Conservation (phyloP, 2,888 invertebrate genomes). For the Philhelius pedissequus region DNA sequence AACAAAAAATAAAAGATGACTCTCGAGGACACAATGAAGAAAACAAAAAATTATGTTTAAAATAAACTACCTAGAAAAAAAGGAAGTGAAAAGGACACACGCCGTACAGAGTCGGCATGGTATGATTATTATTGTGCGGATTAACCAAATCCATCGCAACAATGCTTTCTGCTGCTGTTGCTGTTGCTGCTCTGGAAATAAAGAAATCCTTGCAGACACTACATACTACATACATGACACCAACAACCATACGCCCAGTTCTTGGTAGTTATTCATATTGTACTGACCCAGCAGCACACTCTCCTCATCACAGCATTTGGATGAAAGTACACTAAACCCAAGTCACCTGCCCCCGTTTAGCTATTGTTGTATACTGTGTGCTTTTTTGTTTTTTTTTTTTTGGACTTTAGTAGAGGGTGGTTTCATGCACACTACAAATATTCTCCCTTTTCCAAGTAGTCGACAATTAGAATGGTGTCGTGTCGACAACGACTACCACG, state of each 20-base stretch:
- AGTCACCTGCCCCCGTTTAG: constrained; percentile 9
- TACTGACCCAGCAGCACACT: neutral
- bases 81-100: constrained; percentile 53
- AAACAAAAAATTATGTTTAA: constrained; percentile 38
- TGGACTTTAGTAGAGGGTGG: constrained; percentile 21
- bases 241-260: constrained; percentile 29
- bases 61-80: constrained; percentile 45
- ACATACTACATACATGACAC: constrained; percentile 38
- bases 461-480: constrained; percentile 38
- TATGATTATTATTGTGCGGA: constrained; percentile 60
- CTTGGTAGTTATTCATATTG: constrained; percentile 42
- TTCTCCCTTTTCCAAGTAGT: neutral
- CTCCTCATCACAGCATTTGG: neutral
- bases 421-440: neutral
- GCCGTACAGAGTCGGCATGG: constrained; percentile 38
- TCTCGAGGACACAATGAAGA: constrained; percentile 58
- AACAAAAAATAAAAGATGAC: constrained; percentile 25
- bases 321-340: constrained; percentile 24
- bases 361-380: constrained; percentile 1
- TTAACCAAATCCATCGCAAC: constrained; percentile 59
- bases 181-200: constrained; percentile 26
- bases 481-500: constrained; percentile 9
- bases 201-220: constrained; percentile 56
- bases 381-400: constrained; percentile 4
- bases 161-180: constrained; percentile 31